A percentile compares a stretch with the other conserved stretches of the same genome.
Conservation (phyloP, 2,113 vertebrate genomes). For the Damaliscus lunatus region DNA sequence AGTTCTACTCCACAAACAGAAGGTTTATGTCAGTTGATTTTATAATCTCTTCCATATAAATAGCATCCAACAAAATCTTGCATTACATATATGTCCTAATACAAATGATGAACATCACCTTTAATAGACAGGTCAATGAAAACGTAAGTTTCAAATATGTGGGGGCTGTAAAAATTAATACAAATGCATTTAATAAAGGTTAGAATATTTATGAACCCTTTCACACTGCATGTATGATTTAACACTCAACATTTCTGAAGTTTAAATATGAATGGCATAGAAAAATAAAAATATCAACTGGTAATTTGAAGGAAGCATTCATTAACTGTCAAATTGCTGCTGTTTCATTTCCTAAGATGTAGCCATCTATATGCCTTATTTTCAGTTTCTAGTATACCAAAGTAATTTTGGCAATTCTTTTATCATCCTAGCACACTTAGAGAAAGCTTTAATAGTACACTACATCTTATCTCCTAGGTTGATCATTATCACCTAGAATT, state of each 20-base stretch:
- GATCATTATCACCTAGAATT: background rate
- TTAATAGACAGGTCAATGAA: background rate
- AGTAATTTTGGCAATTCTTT: background rate
- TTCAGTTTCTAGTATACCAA: background rate
- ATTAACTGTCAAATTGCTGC: background rate
- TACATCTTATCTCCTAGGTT: background rate
- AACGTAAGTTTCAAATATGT: background rate
- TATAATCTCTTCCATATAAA: background rate
- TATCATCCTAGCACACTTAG: background rate
- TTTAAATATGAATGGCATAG: background rate
- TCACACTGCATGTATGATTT: background rate
- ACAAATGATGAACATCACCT: background rate
- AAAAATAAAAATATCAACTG: background rate
- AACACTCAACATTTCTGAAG: background rate
- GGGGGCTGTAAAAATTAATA: background rate
- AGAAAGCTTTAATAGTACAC: background rate
- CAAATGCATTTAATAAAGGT: background rate
- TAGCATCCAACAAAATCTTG: background rate
- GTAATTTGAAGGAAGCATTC: background rate
- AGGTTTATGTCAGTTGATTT: background rate
- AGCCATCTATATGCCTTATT: background rate
- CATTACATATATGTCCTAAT: background rate
- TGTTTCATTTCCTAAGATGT: background rate
- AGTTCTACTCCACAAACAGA: background rate
- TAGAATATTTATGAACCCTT: background rate